Conservation (phyloP, 2,113 vertebrate species). For the Zosterops borbonicus region DNA sequence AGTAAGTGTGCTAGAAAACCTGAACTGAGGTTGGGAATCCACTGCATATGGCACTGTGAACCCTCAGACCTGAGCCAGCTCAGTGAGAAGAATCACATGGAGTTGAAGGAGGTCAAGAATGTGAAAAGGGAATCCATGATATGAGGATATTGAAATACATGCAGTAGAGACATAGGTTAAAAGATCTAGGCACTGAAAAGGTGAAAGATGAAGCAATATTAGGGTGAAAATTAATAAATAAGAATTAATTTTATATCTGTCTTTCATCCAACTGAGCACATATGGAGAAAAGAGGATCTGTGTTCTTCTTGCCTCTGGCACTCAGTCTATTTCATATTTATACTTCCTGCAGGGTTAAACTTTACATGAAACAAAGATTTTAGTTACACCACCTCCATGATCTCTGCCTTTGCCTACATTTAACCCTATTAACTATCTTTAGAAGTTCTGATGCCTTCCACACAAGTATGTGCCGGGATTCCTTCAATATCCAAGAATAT, state of each 20-base stretch:
- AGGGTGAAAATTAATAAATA: neutral
- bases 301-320: neutral
- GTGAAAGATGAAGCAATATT: neutral
- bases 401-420: neutral
- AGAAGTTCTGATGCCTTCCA: neutral
- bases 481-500: neutral
- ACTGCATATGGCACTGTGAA: neutral
- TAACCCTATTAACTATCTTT: neutral
- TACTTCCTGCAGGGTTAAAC: neutral
- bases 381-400: neutral
- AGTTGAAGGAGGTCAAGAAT: neutral
- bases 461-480: neutral
- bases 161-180: neutral
- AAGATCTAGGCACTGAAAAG: neutral
- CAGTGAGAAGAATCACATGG: neutral
- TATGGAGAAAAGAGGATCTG: neutral
- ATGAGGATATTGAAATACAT: neutral
- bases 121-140: neutral
- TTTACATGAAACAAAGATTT: neutral
- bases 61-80: neutral
- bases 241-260: neutral
- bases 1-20: neutral
- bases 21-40: neutral
- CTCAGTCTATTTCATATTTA: neutral
- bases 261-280: neutral